Conservation (phyloP, 1,140 invertebrate species). For the Oreohelix idahoensis region DNA sequence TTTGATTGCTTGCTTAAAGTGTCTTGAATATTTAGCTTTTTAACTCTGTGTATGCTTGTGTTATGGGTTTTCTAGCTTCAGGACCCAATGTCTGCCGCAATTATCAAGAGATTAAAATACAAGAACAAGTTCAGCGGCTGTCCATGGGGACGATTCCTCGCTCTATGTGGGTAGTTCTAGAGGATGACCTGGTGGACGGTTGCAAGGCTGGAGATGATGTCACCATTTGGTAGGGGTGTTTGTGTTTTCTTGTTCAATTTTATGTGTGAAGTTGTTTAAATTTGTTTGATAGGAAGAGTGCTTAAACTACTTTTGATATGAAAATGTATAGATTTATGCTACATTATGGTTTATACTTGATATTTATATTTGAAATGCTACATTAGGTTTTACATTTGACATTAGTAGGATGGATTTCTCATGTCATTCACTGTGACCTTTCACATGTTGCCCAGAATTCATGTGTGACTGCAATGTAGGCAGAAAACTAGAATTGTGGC, state of each 20-base stretch:
- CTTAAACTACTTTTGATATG: too few species aligned
- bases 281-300: too few species aligned
- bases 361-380: too few species aligned
- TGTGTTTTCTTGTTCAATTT: background rate
- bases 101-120: conserved; percentile 91
- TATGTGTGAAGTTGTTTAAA: too few species aligned
- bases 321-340: too few species aligned
- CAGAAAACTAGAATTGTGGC: too few species aligned
- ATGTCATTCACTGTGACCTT: too few species aligned
- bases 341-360: too few species aligned
- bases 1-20: background rate
- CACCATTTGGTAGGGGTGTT: conserved; percentile 79
- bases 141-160: conserved; percentile 82
- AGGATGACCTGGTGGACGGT: conserved; percentile 89
- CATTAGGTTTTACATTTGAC: too few species aligned
- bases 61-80: conserved; percentile 48
- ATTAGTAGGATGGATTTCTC: too few species aligned
- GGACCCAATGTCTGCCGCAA: conserved; percentile 82
- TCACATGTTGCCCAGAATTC: too few species aligned
- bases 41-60: background rate
- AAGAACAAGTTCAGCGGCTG: conserved; percentile 84
- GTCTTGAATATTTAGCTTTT: background rate
- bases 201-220: conserved; percentile 93
- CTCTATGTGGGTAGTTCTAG: conserved; percentile 85
- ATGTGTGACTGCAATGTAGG: too few species aligned